Evolutionary conservation across 1,140 invertebrate genomes (phyloP), one percentile per base, ranked within the genome.

Genomic region (Lamellibrachia luymesi): DNA sequence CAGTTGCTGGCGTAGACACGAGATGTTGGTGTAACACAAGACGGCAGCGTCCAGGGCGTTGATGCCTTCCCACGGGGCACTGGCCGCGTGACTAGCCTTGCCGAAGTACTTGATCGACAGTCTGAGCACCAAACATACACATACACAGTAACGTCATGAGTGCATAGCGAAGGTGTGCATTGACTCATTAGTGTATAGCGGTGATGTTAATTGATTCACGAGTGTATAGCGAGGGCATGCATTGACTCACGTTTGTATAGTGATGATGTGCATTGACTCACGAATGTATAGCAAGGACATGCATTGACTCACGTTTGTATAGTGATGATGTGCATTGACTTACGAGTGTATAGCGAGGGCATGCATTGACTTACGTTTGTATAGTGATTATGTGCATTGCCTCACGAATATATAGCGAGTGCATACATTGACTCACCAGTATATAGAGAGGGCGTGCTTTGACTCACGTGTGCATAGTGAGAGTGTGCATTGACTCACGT

Each of bases 41-140:
- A 95, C 94, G 27, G 94, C 95, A 4, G 94, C 95, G 56, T 95
- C 95, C 90, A 95, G 92, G 6, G 95, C 95, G 91, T 95, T 95
- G 6, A 90, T 27, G 27, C 95, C 95, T 93, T 95, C 94, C 95
- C 95, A 95, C 49, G 95, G 95, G 92, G 92, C 93, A 2, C 90
- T 90, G n/a, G 94, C 5, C 1, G 95, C 94, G 80, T 95, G 95
- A 17, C 94, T 92, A n/a, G 93, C 94, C 94, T 95, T 94, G 17
- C 95, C 95, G 17, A 38, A 64, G 92, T 94, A 95, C 38, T 27
- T 49, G 7, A 91, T 25, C 91, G 49, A 4, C 91, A 91, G 8
- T 80, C 64, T 80, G 17, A 2, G 64, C 64, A 80, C 13, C 64
- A 80, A 80, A 80, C 64, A 80, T 22, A 80, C 13, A 10, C 4